A percentile compares a stretch with the other conserved stretches of the same genome.
Evolutionary conservation across 2,113 vertebrate species (phyloP).

Genomic region (Spermophilus dauricus): DNA sequence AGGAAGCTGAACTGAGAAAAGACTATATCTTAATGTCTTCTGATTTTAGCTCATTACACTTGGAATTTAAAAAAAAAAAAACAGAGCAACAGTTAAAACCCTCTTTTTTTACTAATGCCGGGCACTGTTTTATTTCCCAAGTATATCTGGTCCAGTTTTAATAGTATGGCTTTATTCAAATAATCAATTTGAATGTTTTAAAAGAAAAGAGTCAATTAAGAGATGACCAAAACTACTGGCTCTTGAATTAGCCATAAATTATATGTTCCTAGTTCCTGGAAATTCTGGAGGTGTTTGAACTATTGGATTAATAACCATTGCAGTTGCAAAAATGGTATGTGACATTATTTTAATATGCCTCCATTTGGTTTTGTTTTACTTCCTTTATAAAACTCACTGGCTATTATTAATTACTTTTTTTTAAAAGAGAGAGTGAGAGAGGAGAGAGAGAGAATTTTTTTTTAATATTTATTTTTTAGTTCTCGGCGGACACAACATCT

Average conservation of each 20-base stretch:
- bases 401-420: background rate
- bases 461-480: too few species aligned
- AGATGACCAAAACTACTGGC: background rate
- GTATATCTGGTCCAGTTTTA: conserved; percentile 54
- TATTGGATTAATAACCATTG: conserved; percentile 40
- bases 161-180: conserved; percentile 23
- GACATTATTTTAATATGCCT: background rate
- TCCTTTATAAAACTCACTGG: background rate
- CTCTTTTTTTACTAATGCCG: background rate
- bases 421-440: too few species aligned
- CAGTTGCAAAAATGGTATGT: conserved; percentile 30
- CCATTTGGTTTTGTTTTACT: conserved; percentile 40
- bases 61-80: conserved; percentile 28
- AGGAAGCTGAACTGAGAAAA: background rate
- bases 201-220: conserved; percentile 31
- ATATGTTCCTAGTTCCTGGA: conserved; percentile 19
- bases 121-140: conserved; percentile 28
- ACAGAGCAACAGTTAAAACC: background rate
- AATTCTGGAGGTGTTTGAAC: conserved; percentile 31
- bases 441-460: too few species aligned
- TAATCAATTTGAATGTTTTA: conserved; percentile 21
- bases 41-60: background rate
- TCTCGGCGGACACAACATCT: too few species aligned
- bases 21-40: background rate
- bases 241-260: conserved; percentile 32